Conservation (phyloP, 92 coral and sea anemone species). For the Phenganax subtilis region DNA sequence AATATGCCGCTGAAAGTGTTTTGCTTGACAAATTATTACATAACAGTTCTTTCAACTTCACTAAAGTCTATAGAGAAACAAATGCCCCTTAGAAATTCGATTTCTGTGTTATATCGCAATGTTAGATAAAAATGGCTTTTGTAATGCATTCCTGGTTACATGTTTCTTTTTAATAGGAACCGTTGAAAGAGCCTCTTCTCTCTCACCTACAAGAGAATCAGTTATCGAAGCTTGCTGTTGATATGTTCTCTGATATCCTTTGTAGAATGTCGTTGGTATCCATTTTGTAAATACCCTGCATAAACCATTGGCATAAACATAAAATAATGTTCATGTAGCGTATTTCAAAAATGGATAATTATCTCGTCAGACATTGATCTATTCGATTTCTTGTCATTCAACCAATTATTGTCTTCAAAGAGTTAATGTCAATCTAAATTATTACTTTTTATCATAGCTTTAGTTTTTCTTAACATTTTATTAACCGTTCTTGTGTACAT, state of each 20-base stretch:
- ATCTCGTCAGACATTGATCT: no score
- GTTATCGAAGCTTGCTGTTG: conserved; percentile 10
- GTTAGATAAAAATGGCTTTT: not conserved
- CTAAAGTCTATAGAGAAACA: no score
- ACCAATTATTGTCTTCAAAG: no score
- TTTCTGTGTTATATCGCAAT: not conserved
- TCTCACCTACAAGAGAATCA: conserved; percentile 3
- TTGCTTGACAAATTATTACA: not conserved
- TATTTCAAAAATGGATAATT: not conserved
- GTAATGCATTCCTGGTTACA: not conserved
- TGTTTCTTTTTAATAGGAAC: conserved; percentile 22
- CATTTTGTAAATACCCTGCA: not conserved
- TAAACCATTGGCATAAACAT: no score
- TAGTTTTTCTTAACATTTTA: conserved; percentile 15
- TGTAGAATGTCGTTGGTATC: not conserved
- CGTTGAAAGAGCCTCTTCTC: conserved; percentile 29
- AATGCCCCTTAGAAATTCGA: no score
- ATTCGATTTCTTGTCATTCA: no score
- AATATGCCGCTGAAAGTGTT: not conserved
- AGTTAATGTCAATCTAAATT: no score
- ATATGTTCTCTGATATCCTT: conserved; percentile 40
- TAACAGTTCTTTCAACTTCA: no score
- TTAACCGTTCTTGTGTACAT: conserved; percentile 29
- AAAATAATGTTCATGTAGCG: not conserved
- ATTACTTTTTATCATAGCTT: not conserved